Evolutionary conservation across 2,113 vertebrate genomes (phyloP), one percentile per base, ranked within the genome.

Genomic region (Pao palembangensis): DNA sequence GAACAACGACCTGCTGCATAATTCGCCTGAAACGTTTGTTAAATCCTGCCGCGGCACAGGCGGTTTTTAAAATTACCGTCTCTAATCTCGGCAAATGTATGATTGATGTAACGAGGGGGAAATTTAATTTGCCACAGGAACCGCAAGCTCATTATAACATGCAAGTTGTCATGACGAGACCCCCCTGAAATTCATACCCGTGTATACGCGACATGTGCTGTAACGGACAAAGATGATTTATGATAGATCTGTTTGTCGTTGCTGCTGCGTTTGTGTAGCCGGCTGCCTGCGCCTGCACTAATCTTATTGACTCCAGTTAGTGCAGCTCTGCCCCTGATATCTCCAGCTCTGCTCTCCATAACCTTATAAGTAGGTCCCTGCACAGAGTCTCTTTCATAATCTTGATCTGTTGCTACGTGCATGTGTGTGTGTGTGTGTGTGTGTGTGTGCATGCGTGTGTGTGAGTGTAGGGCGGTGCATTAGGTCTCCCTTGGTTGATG

Each of bases 301-400:
- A 88, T 88, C 85, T 71, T 69, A 76, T 87, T 87, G 82, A 84
- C 76, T 84, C 69, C 75, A 64, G 85, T 81, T 73, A 82, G 83
- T 43, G 73, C 46, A 69, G 76, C 76, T 67, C 78, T 78, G 78
- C 69, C 80, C 76, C 81, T 73, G 75, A 78, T 75, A 84, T 83
- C 81, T 77, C 49, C 80, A 74, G 79, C 73, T 68, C 74, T 80
- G 82, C 83, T 86, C 83, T 78, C 81, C 81, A 81, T 89, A 87
- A 87, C 87, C 87, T 87, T 87, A 89, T 86, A 87, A 88, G 87
- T 88, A 81, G 86, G 81, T 89, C 84, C 67, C 82, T 78, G 85
- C 82, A 82, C 84, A 87, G 66, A 75, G 67, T 80, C 79, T 81
- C 78, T 80, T 73, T 81, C 82, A 80, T 87, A 87, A 87, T 89